Conservation (phyloP, 92 coral and sea anemone species). For the Virgularia gustaviana region DNA sequence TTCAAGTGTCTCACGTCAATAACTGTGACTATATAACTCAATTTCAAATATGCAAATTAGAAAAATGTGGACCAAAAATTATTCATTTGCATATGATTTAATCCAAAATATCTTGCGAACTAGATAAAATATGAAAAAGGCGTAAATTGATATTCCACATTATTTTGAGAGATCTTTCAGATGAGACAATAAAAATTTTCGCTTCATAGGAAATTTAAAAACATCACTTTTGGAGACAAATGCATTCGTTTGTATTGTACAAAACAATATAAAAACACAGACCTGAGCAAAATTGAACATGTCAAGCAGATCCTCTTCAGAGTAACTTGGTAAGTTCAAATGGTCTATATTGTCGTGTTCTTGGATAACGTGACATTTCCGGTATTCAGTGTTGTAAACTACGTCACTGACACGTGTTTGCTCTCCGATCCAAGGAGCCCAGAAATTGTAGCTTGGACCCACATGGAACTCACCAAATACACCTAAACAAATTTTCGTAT, state of each 20-base stretch:
- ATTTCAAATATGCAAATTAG: too few relatives aligned
- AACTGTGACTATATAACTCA: too few relatives aligned
- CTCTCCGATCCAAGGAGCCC: slow-evolving; percentile 48
- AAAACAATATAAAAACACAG: not conserved
- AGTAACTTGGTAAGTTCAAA: not conserved
- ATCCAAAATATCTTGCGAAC: too few relatives aligned
- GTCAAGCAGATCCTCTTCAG: slow-evolving; percentile 43
- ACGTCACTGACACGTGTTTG: slow-evolving; percentile 1
- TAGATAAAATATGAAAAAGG: too few relatives aligned
- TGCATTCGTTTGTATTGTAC: not conserved
- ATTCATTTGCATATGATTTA: too few relatives aligned
- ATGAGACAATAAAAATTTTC: too few relatives aligned
- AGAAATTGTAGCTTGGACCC: slow-evolving; percentile 25
- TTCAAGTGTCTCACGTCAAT: too few relatives aligned
- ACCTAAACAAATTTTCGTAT: too few relatives aligned
- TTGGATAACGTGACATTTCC: not conserved
- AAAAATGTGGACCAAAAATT: too few relatives aligned
- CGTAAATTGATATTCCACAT: too few relatives aligned
- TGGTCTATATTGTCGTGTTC: not conserved
- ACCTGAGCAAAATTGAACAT: slow-evolving; percentile 52
- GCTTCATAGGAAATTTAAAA: not conserved
- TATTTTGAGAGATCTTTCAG: too few relatives aligned
- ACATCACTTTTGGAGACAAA: not conserved
- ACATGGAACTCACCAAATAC: not conserved
- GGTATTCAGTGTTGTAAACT: slow-evolving; percentile 33